phyloP scores from a whole-genome alignment of 1,140 invertebrate species.

The Drosophila setifemur region DNA sequence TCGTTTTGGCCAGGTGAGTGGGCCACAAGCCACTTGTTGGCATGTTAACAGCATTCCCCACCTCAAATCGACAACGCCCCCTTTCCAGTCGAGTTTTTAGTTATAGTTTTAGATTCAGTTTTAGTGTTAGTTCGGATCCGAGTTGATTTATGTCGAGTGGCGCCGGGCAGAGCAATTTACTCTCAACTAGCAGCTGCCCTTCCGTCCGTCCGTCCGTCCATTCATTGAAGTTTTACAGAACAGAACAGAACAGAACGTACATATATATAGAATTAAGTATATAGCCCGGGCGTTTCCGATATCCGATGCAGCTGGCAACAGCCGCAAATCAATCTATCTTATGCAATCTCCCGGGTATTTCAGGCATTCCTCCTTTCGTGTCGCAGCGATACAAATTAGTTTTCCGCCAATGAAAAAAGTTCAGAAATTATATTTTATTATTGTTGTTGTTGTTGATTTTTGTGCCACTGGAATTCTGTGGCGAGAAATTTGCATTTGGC shows the following conservation, averaged over 20 bases:
- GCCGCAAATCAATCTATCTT: slow-evolving; percentile 20
- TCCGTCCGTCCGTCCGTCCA: no score
- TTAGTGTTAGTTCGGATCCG: not conserved
- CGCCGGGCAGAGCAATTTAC: slow-evolving; percentile 18
- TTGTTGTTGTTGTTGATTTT: not conserved
- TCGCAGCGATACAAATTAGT: not conserved
- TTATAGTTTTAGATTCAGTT: no score
- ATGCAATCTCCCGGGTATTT: slow-evolving; percentile 54
- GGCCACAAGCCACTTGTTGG: slow-evolving; percentile 1
- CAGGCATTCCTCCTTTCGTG: slow-evolving; percentile 18
- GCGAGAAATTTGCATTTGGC: slow-evolving; percentile 22
- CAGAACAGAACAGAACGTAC: no score
- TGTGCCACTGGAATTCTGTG: slow-evolving; percentile 27
- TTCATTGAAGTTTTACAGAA: slow-evolving; percentile 45
- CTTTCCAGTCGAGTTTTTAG: not conserved
- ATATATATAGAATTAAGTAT: not conserved
- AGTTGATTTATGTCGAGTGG: not conserved
- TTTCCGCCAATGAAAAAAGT: slow-evolving; percentile 12
- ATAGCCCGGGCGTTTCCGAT: slow-evolving; percentile 54
- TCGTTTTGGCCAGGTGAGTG: slow-evolving; percentile 9
- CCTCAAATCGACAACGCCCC: not conserved
- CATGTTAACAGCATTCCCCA: slow-evolving; percentile 12
- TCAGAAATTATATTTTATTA: not conserved
- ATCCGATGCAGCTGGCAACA: slow-evolving; percentile 24
- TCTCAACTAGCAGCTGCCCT: no score